These are phyloP conservation scores for Heterotilapia buettikoferi DNA, from an alignment of 2,113 vertebrate genomes.

Conservation along the genomic window DNA sequence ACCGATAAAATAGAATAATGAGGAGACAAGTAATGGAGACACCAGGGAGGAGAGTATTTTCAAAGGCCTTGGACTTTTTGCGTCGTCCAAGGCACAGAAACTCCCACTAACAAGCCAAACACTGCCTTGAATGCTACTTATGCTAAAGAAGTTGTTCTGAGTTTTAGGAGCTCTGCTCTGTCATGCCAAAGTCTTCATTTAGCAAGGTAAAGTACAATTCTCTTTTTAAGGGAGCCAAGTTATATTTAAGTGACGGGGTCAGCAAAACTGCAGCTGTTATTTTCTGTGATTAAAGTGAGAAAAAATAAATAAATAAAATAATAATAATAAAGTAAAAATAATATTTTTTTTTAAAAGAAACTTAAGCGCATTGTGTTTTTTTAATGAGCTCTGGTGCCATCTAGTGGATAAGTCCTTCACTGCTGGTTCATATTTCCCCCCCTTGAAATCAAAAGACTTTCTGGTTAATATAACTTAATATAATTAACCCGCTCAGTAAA, in stretches of 20 bases:
- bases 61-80: neutral
- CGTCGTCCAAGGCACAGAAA: neutral
- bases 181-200: neutral
- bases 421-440: fast-evolving
- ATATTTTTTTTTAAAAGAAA: fast-evolving
- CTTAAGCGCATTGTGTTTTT: neutral
- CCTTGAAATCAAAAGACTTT: neutral
- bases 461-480: neutral
- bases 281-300: neutral
- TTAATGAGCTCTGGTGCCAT: neutral
- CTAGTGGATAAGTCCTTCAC: neutral
- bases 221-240: neutral
- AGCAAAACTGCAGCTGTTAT: neutral
- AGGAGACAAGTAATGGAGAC: neutral
- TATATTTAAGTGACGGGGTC: neutral
- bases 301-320: neutral
- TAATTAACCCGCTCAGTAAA: neutral
- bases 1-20: neutral
- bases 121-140: neutral
- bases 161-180: neutral
- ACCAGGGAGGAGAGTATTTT: neutral
- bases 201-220: neutral
- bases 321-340: neutral
- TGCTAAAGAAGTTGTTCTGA: neutral
- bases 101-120: neutral